These are phyloP conservation scores for Corythucha ciliata DNA, from an alignment of 2,888 invertebrate genomes.

Conservation along the genomic window DNA sequence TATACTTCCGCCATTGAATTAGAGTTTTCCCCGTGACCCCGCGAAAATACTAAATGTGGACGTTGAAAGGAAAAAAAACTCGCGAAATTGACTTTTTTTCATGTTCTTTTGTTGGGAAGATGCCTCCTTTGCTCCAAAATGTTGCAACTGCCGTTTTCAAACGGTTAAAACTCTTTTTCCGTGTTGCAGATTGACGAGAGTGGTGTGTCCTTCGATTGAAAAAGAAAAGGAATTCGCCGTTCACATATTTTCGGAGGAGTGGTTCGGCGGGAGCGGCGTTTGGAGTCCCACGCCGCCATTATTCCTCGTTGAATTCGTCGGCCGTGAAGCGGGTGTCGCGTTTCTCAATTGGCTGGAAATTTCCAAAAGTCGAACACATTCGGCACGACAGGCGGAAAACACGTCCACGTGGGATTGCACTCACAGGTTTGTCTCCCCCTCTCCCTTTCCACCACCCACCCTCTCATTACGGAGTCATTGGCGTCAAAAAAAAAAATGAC, in stretches of 20 bases:
- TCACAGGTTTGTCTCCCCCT: slow-evolving; percentile 36
- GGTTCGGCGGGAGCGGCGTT: slow-evolving; percentile 47
- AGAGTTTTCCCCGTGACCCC: no score
- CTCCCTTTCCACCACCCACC: background rate
- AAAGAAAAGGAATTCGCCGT: slow-evolving; percentile 57
- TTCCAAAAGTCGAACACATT: slow-evolving; percentile 49
- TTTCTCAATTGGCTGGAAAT: slow-evolving; percentile 73
- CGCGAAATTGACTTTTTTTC: no score
- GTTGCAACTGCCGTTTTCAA: background rate
- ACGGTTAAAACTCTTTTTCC: background rate
- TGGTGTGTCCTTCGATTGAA: slow-evolving; percentile 64
- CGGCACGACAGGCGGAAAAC: slow-evolving; percentile 43
- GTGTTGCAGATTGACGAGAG: slow-evolving; percentile 47
- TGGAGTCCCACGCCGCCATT: slow-evolving; percentile 43
- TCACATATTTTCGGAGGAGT: slow-evolving; percentile 72
- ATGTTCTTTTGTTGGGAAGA: no score
- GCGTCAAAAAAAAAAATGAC: background rate
- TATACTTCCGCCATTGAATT: no score
- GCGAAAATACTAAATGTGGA: no score
- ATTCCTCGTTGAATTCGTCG: slow-evolving; percentile 69
- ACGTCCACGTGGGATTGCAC: slow-evolving; percentile 51
- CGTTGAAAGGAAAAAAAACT: no score
- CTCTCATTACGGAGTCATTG: background rate
- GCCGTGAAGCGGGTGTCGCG: slow-evolving; percentile 57
- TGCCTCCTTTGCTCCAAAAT: background rate